A percentile compares a stretch with the other conserved stretches of the same genome.
Evolutionary conservation across 2,113 vertebrate genomes (phyloP).

Genomic region (Nettapus auritus): DNA sequence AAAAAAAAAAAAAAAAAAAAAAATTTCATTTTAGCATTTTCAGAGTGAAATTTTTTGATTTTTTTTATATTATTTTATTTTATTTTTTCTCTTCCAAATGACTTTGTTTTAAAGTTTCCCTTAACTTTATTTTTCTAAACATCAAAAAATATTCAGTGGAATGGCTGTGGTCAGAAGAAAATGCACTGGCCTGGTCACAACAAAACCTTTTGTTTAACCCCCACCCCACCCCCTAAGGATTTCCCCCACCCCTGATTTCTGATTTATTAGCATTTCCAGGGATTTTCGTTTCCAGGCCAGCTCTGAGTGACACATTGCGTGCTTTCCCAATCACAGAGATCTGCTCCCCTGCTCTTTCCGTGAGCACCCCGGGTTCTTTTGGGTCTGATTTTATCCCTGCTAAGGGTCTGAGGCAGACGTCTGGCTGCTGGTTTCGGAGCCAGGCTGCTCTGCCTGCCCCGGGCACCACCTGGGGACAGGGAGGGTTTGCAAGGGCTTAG

Average conservation of each 20-base stretch:
- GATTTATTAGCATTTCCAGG: conserved; percentile 5
- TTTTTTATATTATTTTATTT: no score
- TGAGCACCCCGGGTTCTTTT: not conserved
- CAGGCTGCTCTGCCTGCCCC: not conserved
- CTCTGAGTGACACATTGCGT: not conserved
- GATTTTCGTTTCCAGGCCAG: not conserved
- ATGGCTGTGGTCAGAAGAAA: conserved; percentile 17
- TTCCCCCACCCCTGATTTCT: not conserved
- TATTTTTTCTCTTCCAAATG: conserved; percentile 29
- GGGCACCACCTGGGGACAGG: fast-evolving
- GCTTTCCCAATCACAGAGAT: not conserved
- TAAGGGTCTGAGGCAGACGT: fast-evolving
- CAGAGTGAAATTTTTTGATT: conserved; percentile 60
- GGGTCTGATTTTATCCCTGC: not conserved
- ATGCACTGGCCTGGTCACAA: not conserved
- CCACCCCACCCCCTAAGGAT: not conserved
- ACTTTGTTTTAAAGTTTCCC: conserved; percentile 65
- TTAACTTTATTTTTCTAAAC: conserved; percentile 43
- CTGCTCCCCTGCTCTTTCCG: not conserved
- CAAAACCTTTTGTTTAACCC: conserved; percentile 7
- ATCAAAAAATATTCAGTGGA: not conserved
- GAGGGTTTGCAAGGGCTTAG: not conserved
- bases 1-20: not conserved
- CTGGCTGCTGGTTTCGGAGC: not conserved
- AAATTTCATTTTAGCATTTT: conserved; percentile 35